Percentiles rank a stretch among this genome's conserved stretches.
These are phyloP conservation scores for Erebia aethiops DNA, from an alignment of 2,888 invertebrate genomes.

Conservation along the genomic window DNA sequence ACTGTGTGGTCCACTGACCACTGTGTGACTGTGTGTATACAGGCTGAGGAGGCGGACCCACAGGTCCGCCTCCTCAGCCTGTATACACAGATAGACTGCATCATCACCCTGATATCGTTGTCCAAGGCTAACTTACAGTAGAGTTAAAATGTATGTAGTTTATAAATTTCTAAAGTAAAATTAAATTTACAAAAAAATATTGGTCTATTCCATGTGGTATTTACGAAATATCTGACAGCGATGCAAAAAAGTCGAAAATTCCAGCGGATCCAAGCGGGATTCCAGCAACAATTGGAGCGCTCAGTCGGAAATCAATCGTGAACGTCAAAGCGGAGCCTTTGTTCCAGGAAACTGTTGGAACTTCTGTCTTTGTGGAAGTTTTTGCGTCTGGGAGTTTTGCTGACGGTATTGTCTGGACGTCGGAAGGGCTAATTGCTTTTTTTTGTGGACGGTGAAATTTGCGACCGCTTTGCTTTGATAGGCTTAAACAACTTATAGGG, in stretches of 20 bases:
- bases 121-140: too few species aligned
- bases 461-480: conserved; percentile 5
- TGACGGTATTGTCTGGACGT: conserved; percentile 17
- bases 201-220: not conserved
- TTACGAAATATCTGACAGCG: not conserved
- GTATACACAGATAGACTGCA: too few species aligned
- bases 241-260: conserved; percentile 1
- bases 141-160: too few species aligned
- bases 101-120: too few species aligned
- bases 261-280: conserved; percentile 7
- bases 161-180: too few species aligned
- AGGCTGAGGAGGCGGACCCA: too few species aligned
- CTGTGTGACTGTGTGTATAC: too few species aligned
- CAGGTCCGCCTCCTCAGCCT: too few species aligned
- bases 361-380: conserved; percentile 17
- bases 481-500: not conserved
- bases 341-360: conserved; percentile 23
- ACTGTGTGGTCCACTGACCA: too few species aligned
- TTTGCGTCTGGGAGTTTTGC: conserved; percentile 25
- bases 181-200: too few species aligned
- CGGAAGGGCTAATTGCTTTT: conserved; percentile 21
- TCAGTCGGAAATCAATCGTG: conserved; percentile 26
- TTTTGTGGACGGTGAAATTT: conserved; percentile 8
- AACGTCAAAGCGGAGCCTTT: conserved; percentile 24
- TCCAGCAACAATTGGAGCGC: conserved; percentile 16